Base-by-base conservation (phyloP, 2,888 invertebrate species). In the Pegoplata infirma region DNA sequence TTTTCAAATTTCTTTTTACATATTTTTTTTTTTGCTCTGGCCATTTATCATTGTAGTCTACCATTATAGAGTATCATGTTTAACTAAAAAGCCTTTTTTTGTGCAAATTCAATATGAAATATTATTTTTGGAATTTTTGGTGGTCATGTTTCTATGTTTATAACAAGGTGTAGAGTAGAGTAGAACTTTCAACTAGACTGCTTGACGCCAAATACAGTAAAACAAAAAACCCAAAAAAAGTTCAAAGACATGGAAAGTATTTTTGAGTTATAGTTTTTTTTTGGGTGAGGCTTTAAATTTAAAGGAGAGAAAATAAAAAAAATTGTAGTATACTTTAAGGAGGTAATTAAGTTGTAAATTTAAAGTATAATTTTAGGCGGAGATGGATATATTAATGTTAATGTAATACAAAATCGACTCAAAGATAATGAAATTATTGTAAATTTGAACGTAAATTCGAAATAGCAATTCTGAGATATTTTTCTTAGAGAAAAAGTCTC, bases 71-170 rank as follows among this genome's bases (percentile, higher is more conserved):
- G 21, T 19, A 49, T 19, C 12, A 28, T 21, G 36, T 56, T 36
- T 56, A 36, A 36, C 40, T 58, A 49, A 61, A 28, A 47, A 19
- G n/a, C 25, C 46, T 61, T 7, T 12, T 32, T 44, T 46, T 44
- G 28, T 19, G 49, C 36, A 40, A 19, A 67, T 46, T 17, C 55
- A 56, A 61, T 76, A 67, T 63, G 67, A 77, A 63, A 56, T 72
- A 63, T 77, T 67, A 67, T 63, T 66, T 55, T 55, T 46, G 49
- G 23, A 58, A 64, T 23, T 17, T 40, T 61, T 69, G 44, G 63
- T 36, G 56, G 47, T 56, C 47, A 12, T 47, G 55, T 46, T 61
- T 21, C 10, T 10, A n/a, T n/a, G n/a, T 44, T 14, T 32, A 61
- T 28, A 71, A 63, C 25, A 55, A 63, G 21, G 23, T 49, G 16